phyloP scores from a whole-genome alignment of 2,113 vertebrate genomes.

The Calypte anna region DNA sequence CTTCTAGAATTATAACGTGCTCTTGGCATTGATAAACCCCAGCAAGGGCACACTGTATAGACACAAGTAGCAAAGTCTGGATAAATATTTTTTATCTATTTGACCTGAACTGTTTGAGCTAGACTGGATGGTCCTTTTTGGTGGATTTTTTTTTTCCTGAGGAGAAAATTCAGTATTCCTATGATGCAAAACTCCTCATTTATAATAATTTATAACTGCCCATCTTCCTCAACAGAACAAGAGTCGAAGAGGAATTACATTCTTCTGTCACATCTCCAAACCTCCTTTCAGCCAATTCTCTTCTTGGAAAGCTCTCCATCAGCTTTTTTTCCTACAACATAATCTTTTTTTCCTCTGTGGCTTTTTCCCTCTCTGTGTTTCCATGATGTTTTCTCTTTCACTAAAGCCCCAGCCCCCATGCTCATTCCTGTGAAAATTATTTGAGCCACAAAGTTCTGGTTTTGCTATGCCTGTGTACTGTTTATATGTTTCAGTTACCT shows the following conservation, averaged over 20 bases:
- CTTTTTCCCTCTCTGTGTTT: not conserved
- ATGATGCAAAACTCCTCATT: slow-evolving; percentile 1
- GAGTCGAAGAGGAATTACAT: slow-evolving; percentile 6
- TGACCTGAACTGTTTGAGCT: slow-evolving; percentile 12
- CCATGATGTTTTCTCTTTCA: not conserved
- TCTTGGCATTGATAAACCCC: slow-evolving; percentile 51
- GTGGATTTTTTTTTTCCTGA: not conserved
- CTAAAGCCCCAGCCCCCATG: not conserved
- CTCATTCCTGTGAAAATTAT: not conserved
- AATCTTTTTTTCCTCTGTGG: not conserved
- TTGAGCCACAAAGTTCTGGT: not conserved
- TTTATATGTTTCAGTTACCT: not conserved
- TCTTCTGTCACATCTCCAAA: slow-evolving; percentile 46
- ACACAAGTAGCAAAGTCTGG: slow-evolving; percentile 28
- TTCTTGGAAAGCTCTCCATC: slow-evolving; percentile 28
- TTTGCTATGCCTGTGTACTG: not conserved
- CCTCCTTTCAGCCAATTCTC: slow-evolving; percentile 3
- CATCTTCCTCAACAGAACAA: slow-evolving; percentile 4
- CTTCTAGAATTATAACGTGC: slow-evolving; percentile 60
- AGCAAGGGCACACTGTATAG: slow-evolving; percentile 58
- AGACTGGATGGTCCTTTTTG: not conserved
- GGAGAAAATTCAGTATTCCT: not conserved
- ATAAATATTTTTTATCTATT: slow-evolving; percentile 56
- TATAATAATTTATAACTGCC: slow-evolving; percentile 29
- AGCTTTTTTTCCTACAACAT: not conserved